Evolutionary conservation across 2,797 vertebrate species (phyloP).

Genomic region (Orientallactaga sibirica): DNA sequence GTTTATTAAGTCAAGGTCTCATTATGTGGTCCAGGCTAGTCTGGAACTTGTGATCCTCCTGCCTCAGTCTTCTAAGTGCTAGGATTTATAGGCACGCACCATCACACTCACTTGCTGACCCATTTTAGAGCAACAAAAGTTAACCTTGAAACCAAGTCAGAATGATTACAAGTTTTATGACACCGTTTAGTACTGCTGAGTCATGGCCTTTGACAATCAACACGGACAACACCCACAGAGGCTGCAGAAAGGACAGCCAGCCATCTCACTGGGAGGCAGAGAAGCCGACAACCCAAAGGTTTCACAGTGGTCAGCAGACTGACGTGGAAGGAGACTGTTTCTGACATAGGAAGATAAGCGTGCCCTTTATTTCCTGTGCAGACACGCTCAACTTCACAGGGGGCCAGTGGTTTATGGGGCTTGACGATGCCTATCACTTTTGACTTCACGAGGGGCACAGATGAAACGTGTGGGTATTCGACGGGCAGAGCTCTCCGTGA

Average conservation of each 20-base stretch:
- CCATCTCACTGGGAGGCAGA: conserved; percentile 64
- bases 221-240: background rate
- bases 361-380: conserved; percentile 74
- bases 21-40: too few relatives aligned
- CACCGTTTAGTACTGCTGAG: background rate
- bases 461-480: conserved; percentile 73
- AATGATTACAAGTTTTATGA: background rate
- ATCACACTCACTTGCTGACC: background rate
- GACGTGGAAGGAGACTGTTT: background rate
- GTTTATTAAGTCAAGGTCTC: background rate
- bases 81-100: too few relatives aligned
- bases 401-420: conserved; percentile 71
- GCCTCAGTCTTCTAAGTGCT: background rate
- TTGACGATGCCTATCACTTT: conserved; percentile 56
- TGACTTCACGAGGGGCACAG: conserved; percentile 65
- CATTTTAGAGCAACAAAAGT: background rate
- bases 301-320: background rate
- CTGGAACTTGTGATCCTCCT: background rate
- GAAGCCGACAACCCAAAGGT: background rate
- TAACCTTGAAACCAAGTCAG: background rate
- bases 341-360: conserved; percentile 67
- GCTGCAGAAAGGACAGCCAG: conserved; percentile 15
- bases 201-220: background rate
- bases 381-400: conserved; percentile 65
- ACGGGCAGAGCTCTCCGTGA: conserved; percentile 15